These are phyloP conservation scores for Cathartes aura DNA, from an alignment of 2,113 vertebrate genomes.

Conservation along the genomic window DNA sequence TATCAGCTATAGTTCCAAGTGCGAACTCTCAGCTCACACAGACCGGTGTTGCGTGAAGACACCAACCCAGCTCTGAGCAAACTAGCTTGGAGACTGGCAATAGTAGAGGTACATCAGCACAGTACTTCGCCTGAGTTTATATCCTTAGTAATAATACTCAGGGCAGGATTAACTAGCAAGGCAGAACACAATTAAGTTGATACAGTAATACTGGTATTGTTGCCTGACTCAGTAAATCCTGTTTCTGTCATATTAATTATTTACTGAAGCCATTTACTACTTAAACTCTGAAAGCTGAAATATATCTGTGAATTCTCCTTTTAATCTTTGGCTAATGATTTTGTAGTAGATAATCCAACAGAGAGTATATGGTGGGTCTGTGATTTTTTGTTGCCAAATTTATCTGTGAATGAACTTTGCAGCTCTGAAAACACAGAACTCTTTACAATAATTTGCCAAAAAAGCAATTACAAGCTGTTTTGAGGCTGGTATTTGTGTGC, in stretches of 20 bases:
- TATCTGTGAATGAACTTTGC: neutral
- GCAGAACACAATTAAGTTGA: neutral
- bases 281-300: conserved; percentile 27
- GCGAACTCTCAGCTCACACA: neutral
- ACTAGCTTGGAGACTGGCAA: neutral
- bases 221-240: neutral
- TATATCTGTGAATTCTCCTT: neutral
- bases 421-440: neutral
- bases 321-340: neutral
- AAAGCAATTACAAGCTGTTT: neutral
- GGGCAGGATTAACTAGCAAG: neutral
- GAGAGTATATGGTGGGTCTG: neutral
- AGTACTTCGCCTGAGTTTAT: neutral
- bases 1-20: neutral
- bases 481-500: neutral
- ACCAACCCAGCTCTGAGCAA: neutral
- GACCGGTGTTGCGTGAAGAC: neutral
- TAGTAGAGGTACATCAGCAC: neutral
- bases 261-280: neutral
- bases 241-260: neutral
- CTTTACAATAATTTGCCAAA: neutral
- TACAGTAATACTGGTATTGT: neutral
- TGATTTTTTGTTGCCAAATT: neutral
- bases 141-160: neutral
- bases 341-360: neutral